These are phyloP conservation scores for Thripadectes ignobilis DNA, from an alignment of 2,797 vertebrate species.

Conservation along the genomic window DNA sequence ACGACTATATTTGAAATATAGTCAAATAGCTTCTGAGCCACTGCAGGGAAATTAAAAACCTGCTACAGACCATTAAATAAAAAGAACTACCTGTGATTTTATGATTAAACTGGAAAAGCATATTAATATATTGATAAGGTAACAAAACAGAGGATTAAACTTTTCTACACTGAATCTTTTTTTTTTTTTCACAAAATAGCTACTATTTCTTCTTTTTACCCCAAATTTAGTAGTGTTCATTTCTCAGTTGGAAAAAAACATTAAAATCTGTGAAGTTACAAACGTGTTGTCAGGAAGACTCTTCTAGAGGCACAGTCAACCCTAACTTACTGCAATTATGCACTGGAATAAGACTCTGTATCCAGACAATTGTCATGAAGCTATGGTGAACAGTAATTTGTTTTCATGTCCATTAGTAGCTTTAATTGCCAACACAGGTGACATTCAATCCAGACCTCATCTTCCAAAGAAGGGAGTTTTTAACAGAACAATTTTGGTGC, in stretches of 20 bases:
- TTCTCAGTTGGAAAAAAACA: neutral
- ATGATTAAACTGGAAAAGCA: neutral
- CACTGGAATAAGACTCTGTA: neutral
- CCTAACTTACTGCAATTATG: neutral
- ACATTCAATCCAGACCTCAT: neutral
- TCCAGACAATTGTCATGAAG: neutral
- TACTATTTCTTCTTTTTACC: neutral
- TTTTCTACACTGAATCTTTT: neutral
- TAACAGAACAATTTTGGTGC: neutral
- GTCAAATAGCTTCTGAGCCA: neutral
- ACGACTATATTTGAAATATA: neutral
- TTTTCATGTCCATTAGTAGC: neutral
- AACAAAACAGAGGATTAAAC: neutral
- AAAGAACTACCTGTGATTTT: conserved; percentile 16
- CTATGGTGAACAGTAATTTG: neutral
- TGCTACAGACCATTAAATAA: neutral
- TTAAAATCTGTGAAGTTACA: neutral
- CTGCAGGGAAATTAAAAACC: neutral
- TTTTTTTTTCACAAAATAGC: neutral
- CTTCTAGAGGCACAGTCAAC: neutral
- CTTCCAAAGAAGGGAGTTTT: neutral
- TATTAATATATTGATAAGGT: neutral
- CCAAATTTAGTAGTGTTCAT: neutral
- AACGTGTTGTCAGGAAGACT: neutral
- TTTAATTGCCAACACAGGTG: neutral